Evolutionary conservation across 2,888 invertebrate species (phyloP).

Genomic region (Linnaemya tessellans): DNA sequence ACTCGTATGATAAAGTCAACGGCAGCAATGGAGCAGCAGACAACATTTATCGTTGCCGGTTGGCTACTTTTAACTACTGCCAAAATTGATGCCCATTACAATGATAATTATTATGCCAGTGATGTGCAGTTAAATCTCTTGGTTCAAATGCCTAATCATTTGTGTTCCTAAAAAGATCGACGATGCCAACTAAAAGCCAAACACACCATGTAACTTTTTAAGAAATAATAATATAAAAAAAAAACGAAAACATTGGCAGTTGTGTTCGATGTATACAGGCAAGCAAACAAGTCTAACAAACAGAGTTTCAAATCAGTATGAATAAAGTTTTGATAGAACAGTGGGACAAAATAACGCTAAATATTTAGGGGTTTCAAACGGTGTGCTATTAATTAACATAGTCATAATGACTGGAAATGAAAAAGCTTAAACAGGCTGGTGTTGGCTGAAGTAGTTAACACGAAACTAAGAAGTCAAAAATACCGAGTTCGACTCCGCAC

Average conservation of each 20-base stretch:
- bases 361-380: no score
- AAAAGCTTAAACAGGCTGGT: no score
- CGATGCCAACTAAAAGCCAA: conserved; percentile 55
- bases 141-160: conserved; percentile 49
- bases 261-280: conserved; percentile 23
- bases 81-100: conserved; percentile 45
- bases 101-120: conserved; percentile 39
- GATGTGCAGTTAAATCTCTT: conserved; percentile 20
- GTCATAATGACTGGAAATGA: no score
- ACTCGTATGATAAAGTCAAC: conserved; percentile 15
- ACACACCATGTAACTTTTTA: conserved; percentile 50
- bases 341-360: background rate
- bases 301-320: background rate
- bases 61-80: conserved; percentile 62
- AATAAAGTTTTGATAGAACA: background rate
- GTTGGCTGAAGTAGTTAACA: no score
- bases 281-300: background rate
- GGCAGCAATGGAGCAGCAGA: conserved; percentile 38
- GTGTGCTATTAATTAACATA: no score
- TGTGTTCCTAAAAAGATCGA: conserved; percentile 58
- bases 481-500: no score
- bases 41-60: conserved; percentile 63
- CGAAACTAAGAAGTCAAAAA: no score
- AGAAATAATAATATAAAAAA: background rate
- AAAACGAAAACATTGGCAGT: background rate